Conservation (phyloP, 1,140 invertebrate species). For the Drosophila burlai region DNA sequence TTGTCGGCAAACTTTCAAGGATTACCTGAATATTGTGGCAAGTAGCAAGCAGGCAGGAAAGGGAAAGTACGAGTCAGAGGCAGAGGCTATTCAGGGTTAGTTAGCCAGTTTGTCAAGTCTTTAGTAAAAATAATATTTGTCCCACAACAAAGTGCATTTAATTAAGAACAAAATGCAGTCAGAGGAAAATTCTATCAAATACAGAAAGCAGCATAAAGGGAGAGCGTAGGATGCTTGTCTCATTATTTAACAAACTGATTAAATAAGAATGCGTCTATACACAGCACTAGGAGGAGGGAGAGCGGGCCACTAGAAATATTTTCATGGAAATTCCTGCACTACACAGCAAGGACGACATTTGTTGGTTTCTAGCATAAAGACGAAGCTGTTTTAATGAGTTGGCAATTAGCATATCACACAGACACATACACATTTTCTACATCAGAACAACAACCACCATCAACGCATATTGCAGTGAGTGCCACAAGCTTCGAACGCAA, state of each 20-base stretch:
- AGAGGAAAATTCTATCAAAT: slow-evolving; percentile 24
- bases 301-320: slow-evolving; percentile 39
- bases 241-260: slow-evolving; percentile 79
- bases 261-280: slow-evolving; percentile 62
- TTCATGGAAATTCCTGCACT: slow-evolving; percentile 53
- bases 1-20: slow-evolving; percentile 65
- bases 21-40: slow-evolving; percentile 63
- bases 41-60: slow-evolving; percentile 2
- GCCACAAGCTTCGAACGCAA: slow-evolving; percentile 29
- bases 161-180: slow-evolving; percentile 69
- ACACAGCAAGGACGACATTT: slow-evolving; percentile 44
- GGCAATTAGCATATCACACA: slow-evolving; percentile 76
- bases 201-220: background rate
- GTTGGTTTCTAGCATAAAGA: slow-evolving; percentile 58
- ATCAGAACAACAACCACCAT: background rate
- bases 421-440: background rate
- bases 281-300: background rate
- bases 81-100: slow-evolving; percentile 28
- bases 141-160: slow-evolving; percentile 73
- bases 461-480: slow-evolving; percentile 4
- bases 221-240: slow-evolving; percentile 45
- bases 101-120: slow-evolving; percentile 55
- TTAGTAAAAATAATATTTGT: slow-evolving; percentile 73
- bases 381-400: slow-evolving; percentile 80
- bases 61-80: background rate